Evolutionary conservation across 1,140 invertebrate species (phyloP), one percentile per base, ranked within the genome.

Genomic region (Ceratitis capitata): DNA sequence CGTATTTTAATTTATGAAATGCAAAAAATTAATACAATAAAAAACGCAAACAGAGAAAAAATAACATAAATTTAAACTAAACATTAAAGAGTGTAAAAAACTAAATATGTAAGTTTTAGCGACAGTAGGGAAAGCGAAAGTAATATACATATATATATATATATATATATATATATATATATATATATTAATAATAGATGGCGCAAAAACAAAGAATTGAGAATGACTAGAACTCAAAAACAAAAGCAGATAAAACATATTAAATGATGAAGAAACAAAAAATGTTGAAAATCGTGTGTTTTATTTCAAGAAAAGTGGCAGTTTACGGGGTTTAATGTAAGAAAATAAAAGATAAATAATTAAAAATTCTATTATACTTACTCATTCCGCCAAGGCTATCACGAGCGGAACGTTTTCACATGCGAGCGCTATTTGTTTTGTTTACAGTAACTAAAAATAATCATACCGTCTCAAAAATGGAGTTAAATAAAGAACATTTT

Each of bases 251-350:
- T 69, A 35, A 69, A 35, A 69, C 61, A 39, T 32, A 69, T 69
- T 69, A 69, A 69, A 69, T 19, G 61, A 69, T 69, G 29, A 35
- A 69, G 39, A 69, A 56, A 53, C 51, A 64, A 64, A 49, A 49
- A 61, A 61, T 29, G 26, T 58, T 58, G 10, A 32, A 61, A 26
- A 32, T 61, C 29, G 58, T 61, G 58, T 32, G 9, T 61, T 61
- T 61, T 12, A 29, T 61, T 26, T 61, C 0, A 3, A 2, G 29
- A 56, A 23, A n/a, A n/a, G n/a, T 47, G 7, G 14, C 45, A 47
- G 14, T 47, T 47, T 0, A 9, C 14, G 10, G 58, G 9, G 0
- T 32, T n/a, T n/a, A n/a, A n/a, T n/a, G n/a, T n/a, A n/a, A n/a
- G n/a, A n/a, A n/a, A n/a, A n/a, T n/a, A n/a, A n/a, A n/a, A n/a